These are phyloP conservation scores for Hippocampus mohnikei DNA, from an alignment of 2,113 vertebrate genomes.

Conservation along the genomic window DNA sequence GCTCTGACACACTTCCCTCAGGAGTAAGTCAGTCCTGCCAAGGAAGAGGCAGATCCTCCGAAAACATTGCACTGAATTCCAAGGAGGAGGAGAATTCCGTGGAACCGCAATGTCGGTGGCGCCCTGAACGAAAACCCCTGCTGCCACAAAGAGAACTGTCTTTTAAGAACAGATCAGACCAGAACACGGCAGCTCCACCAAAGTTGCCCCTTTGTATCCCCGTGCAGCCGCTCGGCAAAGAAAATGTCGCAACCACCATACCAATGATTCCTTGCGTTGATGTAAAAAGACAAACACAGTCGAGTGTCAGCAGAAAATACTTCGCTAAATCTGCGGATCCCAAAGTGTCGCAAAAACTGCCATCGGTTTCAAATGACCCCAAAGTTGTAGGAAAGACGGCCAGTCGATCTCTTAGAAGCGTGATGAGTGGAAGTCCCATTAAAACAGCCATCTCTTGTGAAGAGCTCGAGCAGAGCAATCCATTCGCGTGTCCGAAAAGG, in stretches of 20 bases:
- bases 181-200: constrained; percentile 17
- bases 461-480: constrained; percentile 69
- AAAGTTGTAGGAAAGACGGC: constrained; percentile 55
- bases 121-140: constrained; percentile 56
- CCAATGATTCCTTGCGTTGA: constrained; percentile 10
- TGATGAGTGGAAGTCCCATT: constrained; percentile 47
- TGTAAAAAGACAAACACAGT: constrained; percentile 22
- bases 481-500: constrained; percentile 49
- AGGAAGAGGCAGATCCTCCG: constrained; percentile 38
- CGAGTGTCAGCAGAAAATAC: constrained; percentile 42
- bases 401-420: constrained; percentile 4
- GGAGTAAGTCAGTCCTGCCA: constrained; percentile 35
- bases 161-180: constrained; percentile 51
- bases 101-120: constrained; percentile 23
- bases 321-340: constrained; percentile 59
- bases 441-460: constrained; percentile 73
- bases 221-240: constrained; percentile 31
- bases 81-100: constrained; percentile 29
- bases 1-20: constrained; percentile 54
- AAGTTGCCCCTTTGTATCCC: constrained; percentile 35
- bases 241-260: constrained; percentile 39
- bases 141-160: constrained; percentile 57
- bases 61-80: constrained; percentile 36
- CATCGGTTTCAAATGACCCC: constrained; percentile 36
- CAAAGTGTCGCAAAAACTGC: constrained; percentile 62